Base-by-base conservation (phyloP, 1,140 invertebrate genomes). In the Tribolium castaneum region DNA sequence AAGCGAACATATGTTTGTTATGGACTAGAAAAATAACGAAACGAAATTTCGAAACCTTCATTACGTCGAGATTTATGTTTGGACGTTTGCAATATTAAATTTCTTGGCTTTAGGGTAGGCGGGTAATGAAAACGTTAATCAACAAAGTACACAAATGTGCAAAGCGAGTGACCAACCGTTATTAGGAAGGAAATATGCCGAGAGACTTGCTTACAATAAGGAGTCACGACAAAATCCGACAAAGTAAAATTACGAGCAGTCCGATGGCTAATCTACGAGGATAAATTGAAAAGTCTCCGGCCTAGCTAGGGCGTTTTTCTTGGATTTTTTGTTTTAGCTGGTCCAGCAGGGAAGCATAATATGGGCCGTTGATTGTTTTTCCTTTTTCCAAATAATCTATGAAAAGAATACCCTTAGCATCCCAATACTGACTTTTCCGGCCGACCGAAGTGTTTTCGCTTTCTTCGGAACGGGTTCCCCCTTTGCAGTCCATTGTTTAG, bases 41-140 rank as follows among this genome's bases (percentile, higher is more conserved):
- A 62, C 19, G 70, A 79, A 76, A 76, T 79, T 79, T 76, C 66
- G 62, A 62, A 72, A 72, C 54, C 74, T 70, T 51, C 59, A 72
- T 59, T 70, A 52, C 49, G 70, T 16, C 50, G 45, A 62, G 59
- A 75, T 75, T 78, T 75, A 78, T 78, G 62, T 66, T 52, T 74
- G 54, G 70, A 56, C 71, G 76, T 76, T 76, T 79, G 73, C 75
- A 71, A 79, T 72, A 76, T 72, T 72, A 79, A 76, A 76, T 76
- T 76, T 70, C 66, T 51, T 71, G 56, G 51, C 74, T 76, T 25
- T 39, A 22, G 50, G 71, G 71, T 22, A 52, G 22, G 14, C 52
- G 30, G 54, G 71, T 74, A 74, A 74, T 74, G 71, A 74, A 74
- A 74, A 74, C 71, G 71, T 74, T 74, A 54, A 74, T 30, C 50